Evolutionary conservation across 2,888 invertebrate species (phyloP).

Genomic region (Pollenia angustigena): DNA sequence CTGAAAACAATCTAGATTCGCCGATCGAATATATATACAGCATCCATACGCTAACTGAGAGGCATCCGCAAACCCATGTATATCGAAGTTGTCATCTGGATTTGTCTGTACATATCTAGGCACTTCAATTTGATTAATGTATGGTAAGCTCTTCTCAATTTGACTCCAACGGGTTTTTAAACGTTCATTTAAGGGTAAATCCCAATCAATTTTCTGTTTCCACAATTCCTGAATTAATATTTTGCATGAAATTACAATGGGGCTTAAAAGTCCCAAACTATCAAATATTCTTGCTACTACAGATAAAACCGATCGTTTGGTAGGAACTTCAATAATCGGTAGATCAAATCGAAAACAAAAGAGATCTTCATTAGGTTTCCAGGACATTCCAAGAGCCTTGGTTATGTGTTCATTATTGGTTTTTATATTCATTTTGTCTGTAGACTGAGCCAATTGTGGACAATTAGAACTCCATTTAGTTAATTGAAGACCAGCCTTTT

Average conservation of each 20-base stretch:
- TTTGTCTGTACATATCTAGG: too few relatives aligned
- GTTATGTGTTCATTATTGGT: constrained; percentile 29
- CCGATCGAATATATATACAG: too few relatives aligned
- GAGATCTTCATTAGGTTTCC: too few relatives aligned
- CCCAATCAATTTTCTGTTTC: constrained; percentile 37
- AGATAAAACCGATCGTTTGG: too few relatives aligned
- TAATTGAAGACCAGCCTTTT: constrained; percentile 46
- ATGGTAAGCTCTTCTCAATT: constrained; percentile 26
- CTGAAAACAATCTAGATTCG: too few relatives aligned
- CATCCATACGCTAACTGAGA: constrained; percentile 44
- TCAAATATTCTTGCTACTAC: too few relatives aligned
- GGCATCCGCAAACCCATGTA: constrained; percentile 42
- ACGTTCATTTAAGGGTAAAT: constrained; percentile 4
- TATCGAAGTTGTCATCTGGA: constrained; percentile 21
- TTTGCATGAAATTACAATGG: constrained; percentile 37
- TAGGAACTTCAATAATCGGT: too few relatives aligned
- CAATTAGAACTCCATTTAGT: constrained; percentile 43
- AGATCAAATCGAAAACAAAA: too few relatives aligned
- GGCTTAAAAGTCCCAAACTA: too few relatives aligned
- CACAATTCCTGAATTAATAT: constrained; percentile 45
- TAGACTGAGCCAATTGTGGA: neutral
- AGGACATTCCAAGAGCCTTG: too few relatives aligned
- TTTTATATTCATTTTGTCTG: constrained; percentile 1
- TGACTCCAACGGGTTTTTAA: constrained; percentile 6
- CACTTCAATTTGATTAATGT: constrained; percentile 28